These are phyloP conservation scores for Theonella swinhoei DNA, from an alignment of 37 sponge, comb jelly and placozoan genomes.

Conservation along the genomic window DNA sequence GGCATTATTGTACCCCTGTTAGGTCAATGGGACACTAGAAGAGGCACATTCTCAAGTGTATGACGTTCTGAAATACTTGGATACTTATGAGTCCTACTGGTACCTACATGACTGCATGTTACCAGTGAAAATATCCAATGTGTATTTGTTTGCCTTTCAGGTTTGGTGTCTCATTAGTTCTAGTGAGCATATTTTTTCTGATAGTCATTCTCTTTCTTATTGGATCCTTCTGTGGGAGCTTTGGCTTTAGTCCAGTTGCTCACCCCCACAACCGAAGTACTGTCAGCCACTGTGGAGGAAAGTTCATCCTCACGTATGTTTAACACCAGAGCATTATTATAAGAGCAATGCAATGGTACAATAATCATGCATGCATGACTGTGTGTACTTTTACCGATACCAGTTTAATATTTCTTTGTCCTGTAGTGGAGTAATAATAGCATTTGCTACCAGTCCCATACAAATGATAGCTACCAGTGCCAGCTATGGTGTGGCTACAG, in stretches of 20 bases:
- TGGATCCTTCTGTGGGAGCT: conserved; percentile 26
- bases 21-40: conserved; percentile 1
- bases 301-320: conserved; percentile 8
- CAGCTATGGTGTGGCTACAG: background rate
- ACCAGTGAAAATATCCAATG: background rate
- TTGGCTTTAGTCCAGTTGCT: conserved; percentile 18
- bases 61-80: background rate
- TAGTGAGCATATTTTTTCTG: background rate
- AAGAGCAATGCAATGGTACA: background rate
- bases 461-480: conserved; percentile 4
- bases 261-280: conserved; percentile 3
- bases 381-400: background rate
- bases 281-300: conserved; percentile 25
- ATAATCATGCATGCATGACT: background rate
- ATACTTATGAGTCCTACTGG: background rate
- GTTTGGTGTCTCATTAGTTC: background rate
- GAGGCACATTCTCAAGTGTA: background rate
- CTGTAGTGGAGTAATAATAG: conserved; percentile 8
- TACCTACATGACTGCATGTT: background rate
- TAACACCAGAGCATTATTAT: background rate
- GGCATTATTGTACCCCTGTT: background rate
- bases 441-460: background rate
- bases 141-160: background rate
- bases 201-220: conserved; percentile 6
- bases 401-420: background rate